Percentiles rank a stretch among this genome's conserved stretches.
phyloP scores from a whole-genome alignment of 2,888 invertebrate genomes.

The Cataglyphis albicans region DNA sequence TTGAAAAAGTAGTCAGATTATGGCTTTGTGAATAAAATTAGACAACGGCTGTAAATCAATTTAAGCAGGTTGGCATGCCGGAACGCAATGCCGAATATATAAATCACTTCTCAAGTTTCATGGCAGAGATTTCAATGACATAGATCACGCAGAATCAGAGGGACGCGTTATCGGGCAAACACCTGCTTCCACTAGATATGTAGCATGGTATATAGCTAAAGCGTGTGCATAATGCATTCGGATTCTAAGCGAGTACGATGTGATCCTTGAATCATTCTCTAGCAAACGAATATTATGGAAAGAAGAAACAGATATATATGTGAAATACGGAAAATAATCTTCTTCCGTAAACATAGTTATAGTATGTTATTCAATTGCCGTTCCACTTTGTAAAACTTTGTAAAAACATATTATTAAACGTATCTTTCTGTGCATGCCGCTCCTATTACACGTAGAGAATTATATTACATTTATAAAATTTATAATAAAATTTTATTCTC shows the following conservation, averaged over 20 bases:
- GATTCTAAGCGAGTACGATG: constrained; percentile 11
- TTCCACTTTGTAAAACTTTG: background rate
- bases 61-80: background rate
- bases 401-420: background rate
- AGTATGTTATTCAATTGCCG: background rate
- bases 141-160: constrained; percentile 55
- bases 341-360: background rate
- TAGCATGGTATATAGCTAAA: background rate
- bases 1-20: background rate
- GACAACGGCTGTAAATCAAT: background rate
- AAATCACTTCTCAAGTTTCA: constrained; percentile 23
- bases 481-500: background rate
- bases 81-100: constrained; percentile 6
- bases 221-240: constrained; percentile 33
- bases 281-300: constrained; percentile 11
- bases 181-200: constrained; percentile 71
- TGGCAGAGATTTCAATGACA: constrained; percentile 33
- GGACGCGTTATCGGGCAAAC: constrained; percentile 69
- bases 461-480: constrained; percentile 5
- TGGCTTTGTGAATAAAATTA: background rate
- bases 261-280: background rate
- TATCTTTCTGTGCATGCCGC: background rate
- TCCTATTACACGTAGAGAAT: background rate
- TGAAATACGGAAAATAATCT: background rate
- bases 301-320: background rate